Evolutionary conservation across 2,797 vertebrate species (phyloP), one percentile per base, ranked within the genome.

Genomic region (Oceanodroma leucorhoa): DNA sequence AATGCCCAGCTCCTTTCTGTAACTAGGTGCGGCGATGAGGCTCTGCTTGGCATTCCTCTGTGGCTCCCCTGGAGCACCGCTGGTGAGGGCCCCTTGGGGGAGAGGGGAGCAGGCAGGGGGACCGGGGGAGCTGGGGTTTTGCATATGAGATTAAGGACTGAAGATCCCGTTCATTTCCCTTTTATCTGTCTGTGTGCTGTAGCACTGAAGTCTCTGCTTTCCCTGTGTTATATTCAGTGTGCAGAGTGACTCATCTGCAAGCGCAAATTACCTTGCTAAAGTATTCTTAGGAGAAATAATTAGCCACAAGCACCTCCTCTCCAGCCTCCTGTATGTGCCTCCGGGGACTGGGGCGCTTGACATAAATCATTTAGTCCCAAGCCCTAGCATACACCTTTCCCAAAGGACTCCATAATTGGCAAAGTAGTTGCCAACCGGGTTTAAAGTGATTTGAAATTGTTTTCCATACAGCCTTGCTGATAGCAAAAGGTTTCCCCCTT

Each of bases 401-500:
- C 98, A 96, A 96, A 88, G 97, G 98, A 98, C 93, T 97, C 98
- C 90, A 7, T 98, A 98, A 98, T 98, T 98, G 98, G 98, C 98
- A 98, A 98, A 98, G 98, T 98, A 98, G 98, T 98, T 98, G 98
- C 98, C 98, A 98, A 83, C 97, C 93, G 95, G 98, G 97, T 98
- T 98, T 98, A 98, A 98, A 98, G 97, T 98, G 98, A 98, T 98
- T 98, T 97, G 97, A 98, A 98, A 98, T 98, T 98, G 98, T 98
- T 98, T 98, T 98, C 98, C 97, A 97, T 98, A 97, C 97, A 97
- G 98, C 97, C 98, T 98, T 96, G 97, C 97, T 98, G 98, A 98
- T 98, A 98, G 98, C 97, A 95, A 98, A 98, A 98, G 98, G 97
- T 98, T 98, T 98, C 96, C 96, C 97, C 97, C 97, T 98, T 97